phyloP scores from a whole-genome alignment of 2,113 vertebrate genomes.

The Pomatorhinus ruficollis region DNA sequence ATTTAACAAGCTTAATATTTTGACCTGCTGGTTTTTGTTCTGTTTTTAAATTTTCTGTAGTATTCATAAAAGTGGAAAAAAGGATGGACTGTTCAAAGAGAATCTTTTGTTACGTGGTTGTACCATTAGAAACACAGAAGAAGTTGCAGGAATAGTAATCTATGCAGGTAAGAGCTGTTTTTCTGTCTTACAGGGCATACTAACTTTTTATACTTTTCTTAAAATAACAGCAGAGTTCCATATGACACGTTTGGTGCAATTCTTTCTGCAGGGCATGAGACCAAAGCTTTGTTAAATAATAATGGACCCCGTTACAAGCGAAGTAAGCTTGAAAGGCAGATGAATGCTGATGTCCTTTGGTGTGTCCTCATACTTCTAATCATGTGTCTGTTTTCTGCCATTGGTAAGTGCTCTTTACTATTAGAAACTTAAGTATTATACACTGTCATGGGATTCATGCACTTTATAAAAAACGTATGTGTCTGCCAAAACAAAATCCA shows the following conservation, averaged over 20 bases:
- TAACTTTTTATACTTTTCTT: not conserved
- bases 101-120: conserved; percentile 94
- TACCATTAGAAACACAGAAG: conserved; percentile 95
- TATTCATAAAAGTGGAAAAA: conserved; percentile 82
- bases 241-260: not conserved
- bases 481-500: not conserved
- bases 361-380: conserved; percentile 93
- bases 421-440: not conserved
- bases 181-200: not conserved
- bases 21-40: not conserved
- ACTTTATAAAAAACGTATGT: not conserved
- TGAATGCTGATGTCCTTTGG: conserved; percentile 96
- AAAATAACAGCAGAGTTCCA: not conserved
- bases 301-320: conserved; percentile 96
- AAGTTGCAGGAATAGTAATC: conserved; percentile 92
- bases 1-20: conserved; percentile 9
- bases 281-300: conserved; percentile 97
- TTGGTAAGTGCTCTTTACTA: conserved; percentile 80
- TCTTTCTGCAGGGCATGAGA: conserved; percentile 88
- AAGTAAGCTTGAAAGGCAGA: conserved; percentile 94
- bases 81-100: conserved; percentile 89
- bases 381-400: conserved; percentile 91
- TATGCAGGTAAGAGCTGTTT: conserved; percentile 84
- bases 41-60: conserved; percentile 68
- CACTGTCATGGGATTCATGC: not conserved